Evolutionary conservation across 2,113 vertebrate species (phyloP), one percentile per base, ranked within the genome.

Genomic region (Salvator merianae): DNA sequence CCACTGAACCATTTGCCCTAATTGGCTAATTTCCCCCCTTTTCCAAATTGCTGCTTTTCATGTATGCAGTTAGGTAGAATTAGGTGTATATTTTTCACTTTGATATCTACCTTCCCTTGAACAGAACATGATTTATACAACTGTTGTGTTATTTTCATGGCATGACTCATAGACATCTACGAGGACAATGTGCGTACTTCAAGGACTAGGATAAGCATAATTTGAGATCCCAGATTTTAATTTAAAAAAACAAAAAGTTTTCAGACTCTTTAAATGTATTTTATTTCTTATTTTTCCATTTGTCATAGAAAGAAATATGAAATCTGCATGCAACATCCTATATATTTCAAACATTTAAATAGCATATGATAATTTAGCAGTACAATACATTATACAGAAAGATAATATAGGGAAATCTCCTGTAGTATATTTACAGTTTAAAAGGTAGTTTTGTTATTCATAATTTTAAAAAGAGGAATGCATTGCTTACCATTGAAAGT

Each of bases 271-370:
- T 59, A 93, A 95, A 96, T 94, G 93, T 94, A 95, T 95, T 96
- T 97, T 95, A 97, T 97, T 96, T 94, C 94, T 92, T 93, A 82
- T 84, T 90, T 95, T 94, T 91, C 83, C 90, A 85, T 97, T 97
- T 93, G 91, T 95, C 95, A 96, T 96, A 97, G 96, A 96, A 97
- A 96, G 93, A 95, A 96, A 97, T 97, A 97, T 90, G 97, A 97
- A 97, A 95, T 94, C 84, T 93, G 95, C 96, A 96, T 96, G 95
- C 96, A 94, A 95, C 89, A 92, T 90, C 90, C 97, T 96, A 96
- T 93, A 93, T 91, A 94, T 93, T 95, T 92, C 94, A 91, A 96
- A 96, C 91, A 97, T 96, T 97, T 97, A 97, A 97, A 97, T 95
- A 97, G 95, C 93, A 95, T 95, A 94, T 92, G 96, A 95, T 95